phyloP scores from a whole-genome alignment of 2,113 vertebrate genomes.

The Nibea coibor region DNA sequence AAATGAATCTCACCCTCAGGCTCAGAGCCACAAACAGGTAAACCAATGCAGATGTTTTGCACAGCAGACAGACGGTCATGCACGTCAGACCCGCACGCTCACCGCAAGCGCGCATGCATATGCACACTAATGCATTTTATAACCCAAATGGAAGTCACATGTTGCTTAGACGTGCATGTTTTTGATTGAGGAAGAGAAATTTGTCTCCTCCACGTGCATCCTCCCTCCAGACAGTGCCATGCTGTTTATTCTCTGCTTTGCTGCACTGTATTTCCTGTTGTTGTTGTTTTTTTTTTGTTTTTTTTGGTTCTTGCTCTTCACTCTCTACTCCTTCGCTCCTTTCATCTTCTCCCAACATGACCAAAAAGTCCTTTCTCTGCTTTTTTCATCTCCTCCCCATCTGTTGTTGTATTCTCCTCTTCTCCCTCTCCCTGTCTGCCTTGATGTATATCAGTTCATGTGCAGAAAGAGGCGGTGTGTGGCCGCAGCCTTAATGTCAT shows the following conservation, averaged over 20 bases:
- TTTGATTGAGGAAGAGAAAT: background rate
- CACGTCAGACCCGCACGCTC: slow-evolving; percentile 1
- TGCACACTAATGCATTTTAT: background rate
- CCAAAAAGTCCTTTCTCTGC: background rate
- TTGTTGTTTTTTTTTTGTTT: no score
- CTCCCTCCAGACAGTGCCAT: background rate
- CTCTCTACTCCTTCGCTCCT: slow-evolving; percentile 6
- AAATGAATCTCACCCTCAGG: background rate
- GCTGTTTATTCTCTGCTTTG: slow-evolving; percentile 9
- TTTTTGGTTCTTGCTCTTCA: background rate
- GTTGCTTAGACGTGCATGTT: slow-evolving; percentile 31
- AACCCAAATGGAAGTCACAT: slow-evolving; percentile 26
- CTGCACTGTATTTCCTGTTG: slow-evolving; percentile 7
- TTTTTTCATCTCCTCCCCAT: slow-evolving; percentile 27
- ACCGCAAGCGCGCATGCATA: slow-evolving; percentile 5
- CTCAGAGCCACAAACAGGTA: slow-evolving; percentile 13
- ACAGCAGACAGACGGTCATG: background rate
- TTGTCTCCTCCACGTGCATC: background rate
- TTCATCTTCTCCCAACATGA: slow-evolving; percentile 42
- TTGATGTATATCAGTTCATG: background rate
- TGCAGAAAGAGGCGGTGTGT: background rate
- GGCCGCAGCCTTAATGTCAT: background rate
- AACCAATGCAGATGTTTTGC: slow-evolving; percentile 45
- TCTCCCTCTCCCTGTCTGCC: background rate
- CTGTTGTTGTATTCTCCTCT: slow-evolving; percentile 23